Percentiles rank a stretch among this genome's conserved stretches.
These are phyloP conservation scores for Micromesistius poutassou DNA, from an alignment of 2,797 vertebrate species.

Conservation along the genomic window DNA sequence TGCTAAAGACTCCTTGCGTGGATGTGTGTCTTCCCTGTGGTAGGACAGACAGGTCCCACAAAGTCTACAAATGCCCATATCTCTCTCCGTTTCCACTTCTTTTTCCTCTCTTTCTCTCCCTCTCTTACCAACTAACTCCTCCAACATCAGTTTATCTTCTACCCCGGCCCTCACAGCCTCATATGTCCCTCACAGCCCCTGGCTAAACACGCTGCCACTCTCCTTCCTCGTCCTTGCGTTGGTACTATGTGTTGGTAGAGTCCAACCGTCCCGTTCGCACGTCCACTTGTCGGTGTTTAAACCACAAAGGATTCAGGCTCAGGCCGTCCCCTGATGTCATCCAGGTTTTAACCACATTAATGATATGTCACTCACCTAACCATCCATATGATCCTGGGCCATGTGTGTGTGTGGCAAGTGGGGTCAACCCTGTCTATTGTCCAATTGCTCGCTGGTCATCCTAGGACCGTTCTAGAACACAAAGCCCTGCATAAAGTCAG, in stretches of 20 bases:
- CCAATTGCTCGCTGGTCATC: slow-evolving; percentile 34
- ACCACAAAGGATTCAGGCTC: not conserved
- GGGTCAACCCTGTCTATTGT: slow-evolving; percentile 23
- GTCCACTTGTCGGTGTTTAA: not conserved
- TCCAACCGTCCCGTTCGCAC: not conserved
- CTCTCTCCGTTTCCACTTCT: not conserved
- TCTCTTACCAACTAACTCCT: not conserved
- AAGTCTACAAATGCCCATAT: slow-evolving; percentile 54
- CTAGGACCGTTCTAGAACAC: slow-evolving; percentile 64
- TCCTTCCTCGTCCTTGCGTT: not conserved
- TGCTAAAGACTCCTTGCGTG: slow-evolving; percentile 29
- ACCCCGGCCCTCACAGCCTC: not conserved
- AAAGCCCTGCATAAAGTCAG: slow-evolving; percentile 21
- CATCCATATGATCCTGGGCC: slow-evolving; percentile 25
- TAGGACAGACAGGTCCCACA: slow-evolving; percentile 46
- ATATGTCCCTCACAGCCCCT: not conserved
- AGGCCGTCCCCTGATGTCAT: not conserved
- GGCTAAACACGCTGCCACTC: not conserved
- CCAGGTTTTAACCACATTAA: not conserved
- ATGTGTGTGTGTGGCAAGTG: slow-evolving; percentile 1
- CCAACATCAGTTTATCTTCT: not conserved
- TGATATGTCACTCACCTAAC: slow-evolving; percentile 2
- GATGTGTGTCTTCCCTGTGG: slow-evolving; percentile 12
- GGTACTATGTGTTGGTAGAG: not conserved
- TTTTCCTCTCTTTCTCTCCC: not conserved